Percentiles rank a stretch among this genome's conserved stretches.
phyloP scores from a whole-genome alignment of 2,797 vertebrate species.

The Parotocinclus haroldoi region DNA sequence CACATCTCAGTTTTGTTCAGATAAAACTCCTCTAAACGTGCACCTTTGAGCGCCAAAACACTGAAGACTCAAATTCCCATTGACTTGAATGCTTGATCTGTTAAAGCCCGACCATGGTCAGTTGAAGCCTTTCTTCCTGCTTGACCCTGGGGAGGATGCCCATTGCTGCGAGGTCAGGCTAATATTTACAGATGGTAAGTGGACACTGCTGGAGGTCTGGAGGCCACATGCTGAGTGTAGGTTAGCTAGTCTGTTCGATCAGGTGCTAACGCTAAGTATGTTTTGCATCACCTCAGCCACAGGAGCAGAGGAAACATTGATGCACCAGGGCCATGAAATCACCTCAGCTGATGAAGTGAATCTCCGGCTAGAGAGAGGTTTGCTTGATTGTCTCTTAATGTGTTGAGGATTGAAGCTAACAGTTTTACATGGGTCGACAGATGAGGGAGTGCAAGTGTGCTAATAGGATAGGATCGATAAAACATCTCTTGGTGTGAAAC shows the following conservation, averaged over 20 bases:
- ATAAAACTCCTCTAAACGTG: too few relatives aligned
- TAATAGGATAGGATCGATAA: constrained; percentile 45
- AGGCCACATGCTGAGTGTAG: constrained; percentile 37
- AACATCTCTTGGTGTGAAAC: constrained; percentile 41
- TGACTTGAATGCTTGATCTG: constrained; percentile 30
- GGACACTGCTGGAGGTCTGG: constrained; percentile 39
- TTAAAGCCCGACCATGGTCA: constrained; percentile 9
- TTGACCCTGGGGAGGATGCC: constrained; percentile 31
- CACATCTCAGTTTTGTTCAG: too few relatives aligned
- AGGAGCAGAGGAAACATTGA: constrained; percentile 42
- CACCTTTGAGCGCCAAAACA: constrained; percentile 15
- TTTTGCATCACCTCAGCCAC: constrained; percentile 20
- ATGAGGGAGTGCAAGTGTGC: constrained; percentile 28
- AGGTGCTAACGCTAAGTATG: constrained; percentile 6
- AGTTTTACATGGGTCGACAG: constrained; percentile 33
- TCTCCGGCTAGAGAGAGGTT: constrained; percentile 27
- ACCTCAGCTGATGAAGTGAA: constrained; percentile 36
- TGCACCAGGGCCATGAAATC: constrained; percentile 40
- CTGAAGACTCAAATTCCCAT: constrained; percentile 24
- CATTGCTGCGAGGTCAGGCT: constrained; percentile 43
- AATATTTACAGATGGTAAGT: constrained; percentile 50
- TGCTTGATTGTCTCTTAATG: constrained; percentile 51
- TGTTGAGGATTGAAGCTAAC: constrained; percentile 34
- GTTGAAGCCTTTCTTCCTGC: constrained; percentile 32
- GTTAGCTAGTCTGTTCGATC: constrained; percentile 26